phyloP scores from a whole-genome alignment of 2,113 vertebrate genomes.

The Rallus limicola region DNA sequence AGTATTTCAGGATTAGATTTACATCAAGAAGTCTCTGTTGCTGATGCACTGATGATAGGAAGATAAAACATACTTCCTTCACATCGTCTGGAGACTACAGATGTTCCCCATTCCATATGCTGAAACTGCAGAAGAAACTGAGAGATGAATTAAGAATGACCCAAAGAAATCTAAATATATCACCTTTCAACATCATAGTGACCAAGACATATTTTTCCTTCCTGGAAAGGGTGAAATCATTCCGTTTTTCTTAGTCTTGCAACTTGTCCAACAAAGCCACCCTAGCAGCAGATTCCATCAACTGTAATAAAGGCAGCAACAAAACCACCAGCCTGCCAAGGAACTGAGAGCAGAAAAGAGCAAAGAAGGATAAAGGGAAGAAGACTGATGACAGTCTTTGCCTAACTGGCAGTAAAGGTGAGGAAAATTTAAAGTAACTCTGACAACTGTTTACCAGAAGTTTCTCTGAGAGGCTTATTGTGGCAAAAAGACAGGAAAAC shows the following conservation, averaged over 20 bases:
- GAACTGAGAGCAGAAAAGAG: not conserved
- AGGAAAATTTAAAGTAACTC: not conserved
- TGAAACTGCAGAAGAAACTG: slow-evolving; percentile 11
- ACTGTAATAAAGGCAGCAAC: not conserved
- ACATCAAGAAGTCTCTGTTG: slow-evolving; percentile 55
- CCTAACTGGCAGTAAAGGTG: not conserved
- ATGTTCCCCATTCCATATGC: slow-evolving; percentile 19
- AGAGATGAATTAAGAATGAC: not conserved
- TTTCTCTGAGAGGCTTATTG: not conserved
- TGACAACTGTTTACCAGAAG: not conserved
- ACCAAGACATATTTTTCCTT: not conserved
- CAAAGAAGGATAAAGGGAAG: not conserved
- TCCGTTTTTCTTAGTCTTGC: not conserved
- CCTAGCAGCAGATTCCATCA: not conserved
- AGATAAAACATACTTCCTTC: slow-evolving; percentile 44
- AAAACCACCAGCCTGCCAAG: not conserved
- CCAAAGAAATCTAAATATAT: slow-evolving; percentile 17
- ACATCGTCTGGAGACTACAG: slow-evolving; percentile 24
- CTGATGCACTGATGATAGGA: slow-evolving; percentile 44
- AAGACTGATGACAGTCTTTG: not conserved
- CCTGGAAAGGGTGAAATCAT: slow-evolving; percentile 19
- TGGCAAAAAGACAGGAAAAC: not conserved
- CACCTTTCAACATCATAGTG: not conserved
- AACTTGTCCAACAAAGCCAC: slow-evolving; percentile 7
- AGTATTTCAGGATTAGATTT: slow-evolving; percentile 44